Evolutionary conservation across 2,888 invertebrate genomes (phyloP), one percentile per base, ranked within the genome.

Genomic region (Vannuccia rotundouncinata): DNA sequence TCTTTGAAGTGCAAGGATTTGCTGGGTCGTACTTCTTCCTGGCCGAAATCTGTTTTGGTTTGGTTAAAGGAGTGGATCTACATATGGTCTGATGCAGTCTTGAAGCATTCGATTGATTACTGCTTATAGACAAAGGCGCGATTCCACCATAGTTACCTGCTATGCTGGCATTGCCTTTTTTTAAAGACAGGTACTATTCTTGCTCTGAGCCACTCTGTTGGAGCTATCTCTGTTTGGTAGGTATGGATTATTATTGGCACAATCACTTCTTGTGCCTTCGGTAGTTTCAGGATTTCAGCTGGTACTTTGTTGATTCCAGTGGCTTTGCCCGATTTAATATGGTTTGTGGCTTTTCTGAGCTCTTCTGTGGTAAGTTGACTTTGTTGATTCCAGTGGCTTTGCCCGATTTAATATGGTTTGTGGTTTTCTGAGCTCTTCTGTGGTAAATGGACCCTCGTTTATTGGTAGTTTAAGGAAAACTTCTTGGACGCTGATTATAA

Each of bases 21-120:
- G 66, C 66, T 66, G 66, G 66, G 66, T 66, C 66, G 66, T 66
- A 66, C 66, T 66, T 66, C 66, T 66, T 66, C 66, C 66, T 66
- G 66, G 66, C 66, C 66, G 66, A 66, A 66, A 66, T 66, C 66
- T 27, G 22, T 66, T 66, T 66, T 66, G 66, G 66, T 66, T 66
- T 66, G 66, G 66, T 66, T 27, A 27, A 66, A 66, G 66, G 66
- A 66, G 66, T 66, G 66, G 66, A 27, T 66, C 66, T 66, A 66
- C 66, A 22, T 66, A 66, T 66, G 66, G 66, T 66, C 66, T 66
- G 66, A 66, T 66, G 66, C 66, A 27, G 66, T 66, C 66, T 66
- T 22, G 66, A 66, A 66, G 66, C 66, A 66, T 66, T 27, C 66
- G 66, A 66, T 66, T 66, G 10, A 66, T 66, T 66, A 66, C 66